Percentiles rank a stretch among this genome's conserved stretches.
phyloP scores from a whole-genome alignment of 2,113 vertebrate genomes.

The Trinectes maculatus region DNA sequence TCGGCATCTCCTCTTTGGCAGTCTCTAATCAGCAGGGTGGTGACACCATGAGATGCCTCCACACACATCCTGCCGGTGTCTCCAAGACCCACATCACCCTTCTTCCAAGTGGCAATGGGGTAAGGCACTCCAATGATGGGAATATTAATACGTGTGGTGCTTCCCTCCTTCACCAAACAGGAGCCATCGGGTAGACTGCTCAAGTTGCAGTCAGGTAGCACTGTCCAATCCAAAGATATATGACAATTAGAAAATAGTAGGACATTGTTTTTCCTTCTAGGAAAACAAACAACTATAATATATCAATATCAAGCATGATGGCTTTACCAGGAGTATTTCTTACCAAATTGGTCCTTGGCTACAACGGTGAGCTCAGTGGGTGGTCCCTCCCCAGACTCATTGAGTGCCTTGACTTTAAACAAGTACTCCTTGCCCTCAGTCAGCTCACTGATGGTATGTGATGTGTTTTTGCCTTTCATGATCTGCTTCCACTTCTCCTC shows the following conservation, averaged over 20 bases:
- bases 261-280: neutral
- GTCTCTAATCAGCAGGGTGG: constrained; percentile 91
- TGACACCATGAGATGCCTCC: constrained; percentile 88
- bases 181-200: constrained; percentile 88
- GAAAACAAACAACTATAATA: neutral
- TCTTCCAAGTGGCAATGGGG: constrained; percentile 92
- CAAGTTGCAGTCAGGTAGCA: constrained; percentile 91
- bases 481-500: constrained; percentile 92
- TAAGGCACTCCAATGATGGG: constrained; percentile 89
- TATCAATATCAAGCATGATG: neutral
- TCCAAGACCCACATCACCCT: constrained; percentile 84
- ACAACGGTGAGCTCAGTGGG: constrained; percentile 87
- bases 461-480: constrained; percentile 86
- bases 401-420: constrained; percentile 93
- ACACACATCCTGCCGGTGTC: constrained; percentile 90
- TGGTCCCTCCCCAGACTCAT: constrained; percentile 92
- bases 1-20: constrained; percentile 93
- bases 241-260: neutral
- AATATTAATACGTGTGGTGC: constrained; percentile 91
- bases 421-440: constrained; percentile 91
- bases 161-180: constrained; percentile 92
- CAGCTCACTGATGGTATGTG: constrained; percentile 85
- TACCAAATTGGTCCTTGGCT: constrained; percentile 95
- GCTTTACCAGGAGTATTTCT: no score
- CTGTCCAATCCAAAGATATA: constrained; percentile 73